These are phyloP conservation scores for Chelidonichthys spinosus DNA, from an alignment of 2,797 vertebrate species.

Conservation along the genomic window DNA sequence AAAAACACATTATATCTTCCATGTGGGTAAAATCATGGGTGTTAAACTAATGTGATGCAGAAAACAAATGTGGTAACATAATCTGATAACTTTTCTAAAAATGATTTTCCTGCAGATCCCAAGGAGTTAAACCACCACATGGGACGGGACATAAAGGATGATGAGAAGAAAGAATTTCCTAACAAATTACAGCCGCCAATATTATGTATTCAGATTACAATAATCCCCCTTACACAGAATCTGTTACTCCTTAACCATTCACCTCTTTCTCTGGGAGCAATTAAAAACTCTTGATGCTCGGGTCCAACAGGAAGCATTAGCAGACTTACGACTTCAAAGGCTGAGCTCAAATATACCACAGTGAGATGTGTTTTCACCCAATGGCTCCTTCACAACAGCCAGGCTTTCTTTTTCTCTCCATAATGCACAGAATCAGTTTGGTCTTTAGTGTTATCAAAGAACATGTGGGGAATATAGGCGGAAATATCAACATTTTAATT, in stretches of 20 bases:
- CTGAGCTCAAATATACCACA: constrained; percentile 66
- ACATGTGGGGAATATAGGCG: constrained; percentile 29
- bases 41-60: background rate
- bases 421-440: constrained; percentile 33
- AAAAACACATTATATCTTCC: background rate
- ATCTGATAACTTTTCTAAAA: constrained; percentile 21
- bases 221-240: constrained; percentile 67
- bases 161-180: constrained; percentile 20
- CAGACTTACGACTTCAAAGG: constrained; percentile 79
- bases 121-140: constrained; percentile 21
- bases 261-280: constrained; percentile 83
- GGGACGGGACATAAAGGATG: constrained; percentile 3
- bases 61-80: constrained; percentile 24
- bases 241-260: constrained; percentile 69
- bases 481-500: constrained; percentile 33
- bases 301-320: constrained; percentile 77
- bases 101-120: constrained; percentile 8
- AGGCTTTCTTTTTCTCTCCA: constrained; percentile 39
- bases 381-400: constrained; percentile 56
- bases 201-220: constrained; percentile 68
- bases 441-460: constrained; percentile 56
- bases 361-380: constrained; percentile 59
- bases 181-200: constrained; percentile 57
- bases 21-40: constrained; percentile 3
- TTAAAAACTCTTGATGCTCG: constrained; percentile 76